Evolutionary conservation across 1,140 invertebrate species (phyloP), one percentile per base, ranked within the genome.

Genomic region (Anastrepha obliqua): DNA sequence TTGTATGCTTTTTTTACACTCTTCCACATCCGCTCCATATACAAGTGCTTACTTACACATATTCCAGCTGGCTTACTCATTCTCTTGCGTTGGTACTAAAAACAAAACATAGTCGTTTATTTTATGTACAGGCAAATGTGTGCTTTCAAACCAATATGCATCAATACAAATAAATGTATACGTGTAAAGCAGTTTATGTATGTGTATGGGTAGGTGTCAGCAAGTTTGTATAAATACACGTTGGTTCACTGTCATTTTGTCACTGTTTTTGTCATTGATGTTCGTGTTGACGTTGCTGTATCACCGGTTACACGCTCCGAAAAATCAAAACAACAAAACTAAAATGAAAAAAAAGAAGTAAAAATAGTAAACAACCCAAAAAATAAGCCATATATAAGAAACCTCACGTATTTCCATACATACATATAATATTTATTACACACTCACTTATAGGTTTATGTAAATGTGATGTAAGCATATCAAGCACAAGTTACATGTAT

Each of bases 261-360:
- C 29, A 39, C 39, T 65, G 64, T 9, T 29, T 20, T 65, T 65
- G 64, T 65, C 29, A 39, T 67, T 67, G 65, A 67, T 42, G 65
- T 67, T 67, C 65, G 65, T 39, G 65, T 67, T 67, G 65, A 67
- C 65, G 65, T 39, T 67, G 20, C 9, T 67, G 39, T 67, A 67
- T 67, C 65, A 67, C 65, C 65, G 65, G 65, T 67, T 67, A 67
- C 65, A 67, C 65, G 65, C 65, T 67, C 39, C 65, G 65, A n/a
- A 67, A 67, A 67, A 67, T 67, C 65, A 42, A 39, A 67, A 67
- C 65, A 39, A 29, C 65, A 67, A 67, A 20, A 67, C 2, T 29
- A 29, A 29, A 29, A 29, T 29, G 29, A 29, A 29, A 29, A 29
- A 20, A 13, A 67, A 64, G 20, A 67, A 67, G 44, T 42, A n/a